Evolutionary conservation across 2,797 vertebrate species (phyloP), one percentile per base, ranked within the genome.

Genomic region (Eupleurogrammus muticus): DNA sequence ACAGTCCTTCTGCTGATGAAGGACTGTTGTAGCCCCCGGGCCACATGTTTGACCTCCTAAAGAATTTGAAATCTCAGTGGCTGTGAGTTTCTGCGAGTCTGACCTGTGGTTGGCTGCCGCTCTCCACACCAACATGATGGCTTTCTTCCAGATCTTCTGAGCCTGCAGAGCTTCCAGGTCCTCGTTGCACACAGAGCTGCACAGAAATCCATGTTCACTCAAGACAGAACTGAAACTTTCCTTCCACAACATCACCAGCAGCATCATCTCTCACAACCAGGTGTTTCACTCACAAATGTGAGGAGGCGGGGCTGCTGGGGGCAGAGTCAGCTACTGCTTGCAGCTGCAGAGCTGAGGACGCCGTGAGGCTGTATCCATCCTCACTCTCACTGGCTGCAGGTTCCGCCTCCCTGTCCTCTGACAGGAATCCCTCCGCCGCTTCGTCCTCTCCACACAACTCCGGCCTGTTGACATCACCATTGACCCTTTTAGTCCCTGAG

Each of bases 61-160:
- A n/a, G n/a, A n/a, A n/a, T n/a, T n/a, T n/a, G n/a, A n/a, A n/a
- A n/a, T n/a, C n/a, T 66, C 9, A 35, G 23, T 12, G 17, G 10
- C 23, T 38, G 16, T n/a, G 8, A 7, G 57, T 57, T 20, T 24
- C 3, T 48, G 20, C 46, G 21, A 24, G 52, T 60, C 82, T 83
- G 63, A 96, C 97, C 97, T 97, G 91, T 99, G 97, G 95, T 99
- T 99, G 85, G 97, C 97, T 67, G 97, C 97, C 56, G 97, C 97
- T 84, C 97, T 95, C 97, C 97, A 99, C 75, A 99, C 97, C 77
- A 99, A 91, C 97, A 99, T 99, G 78, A 99, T 99, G 70, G 97
- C 96, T 91, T 99, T 99, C 90, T 98, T 99, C 97, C 97, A 99
- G 82, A 99, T 99, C 93, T 99, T 99, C 89, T 99, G 97, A 75